Evolutionary conservation across 2,888 invertebrate genomes (phyloP), one percentile per base, ranked within the genome.

Genomic region (Eremobia ochroleuca): DNA sequence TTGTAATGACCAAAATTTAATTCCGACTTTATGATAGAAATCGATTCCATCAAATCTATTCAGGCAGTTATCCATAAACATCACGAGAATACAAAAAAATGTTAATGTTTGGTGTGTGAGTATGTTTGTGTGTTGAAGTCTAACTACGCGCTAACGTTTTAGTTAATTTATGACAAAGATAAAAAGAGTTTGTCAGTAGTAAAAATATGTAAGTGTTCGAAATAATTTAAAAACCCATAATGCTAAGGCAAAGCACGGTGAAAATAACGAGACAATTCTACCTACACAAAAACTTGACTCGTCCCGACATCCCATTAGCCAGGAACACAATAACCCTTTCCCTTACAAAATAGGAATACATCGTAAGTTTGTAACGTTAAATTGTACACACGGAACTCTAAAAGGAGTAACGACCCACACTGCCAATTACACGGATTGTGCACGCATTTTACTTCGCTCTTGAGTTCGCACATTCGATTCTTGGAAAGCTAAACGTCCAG

Each of bases 381-480:
- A 58, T 75, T 77, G 61, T 70, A 43, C n/a, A 68, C 73, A 79
- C 65, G 77, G 73, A 85, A 82, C 80, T 77, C 80, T 78, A 83
- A 85, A 91, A 91, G 68, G 86, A 90, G 89, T 92, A 92, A 92
- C 89, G 91, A 92, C 90, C 88, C 85, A 88, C 70, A 82, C 79
- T 80, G 78, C 78, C 82, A 83, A 90, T 89, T 88, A 89, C 90
- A 87, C 85, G 77, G 82, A 84, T 81, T 83, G 73, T 81, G 78
- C 83, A 89, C 84, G 86, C 85, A 84, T 86, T 87, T 87, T 85
- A 82, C 72, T 79, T 76, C 72, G 67, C 69, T 87, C 78, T 85
- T 81, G 72, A 72, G 79, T 84, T 82, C 82, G 76, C 78, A 87
- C 78, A 86, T 86, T 73, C 55, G 64, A 77, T 89, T 89, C 80